Percentiles rank a stretch among this genome's conserved stretches.
Conservation (phyloP, 2,888 invertebrate genomes). For the Anticlea derivata region DNA sequence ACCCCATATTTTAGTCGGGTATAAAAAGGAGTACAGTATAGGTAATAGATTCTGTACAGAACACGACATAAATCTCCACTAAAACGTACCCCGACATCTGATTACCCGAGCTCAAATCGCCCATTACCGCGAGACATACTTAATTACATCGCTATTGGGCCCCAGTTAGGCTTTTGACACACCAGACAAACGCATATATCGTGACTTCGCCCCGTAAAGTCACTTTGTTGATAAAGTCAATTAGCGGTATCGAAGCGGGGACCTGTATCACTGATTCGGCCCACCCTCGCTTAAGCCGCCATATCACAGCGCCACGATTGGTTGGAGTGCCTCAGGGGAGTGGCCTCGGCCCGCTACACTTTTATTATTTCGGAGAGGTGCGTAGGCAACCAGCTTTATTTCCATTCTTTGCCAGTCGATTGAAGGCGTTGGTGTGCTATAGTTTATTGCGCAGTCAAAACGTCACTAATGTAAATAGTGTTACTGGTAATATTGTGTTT, state of each 20-base stretch:
- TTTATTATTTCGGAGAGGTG: constrained; percentile 71
- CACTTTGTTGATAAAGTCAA: constrained; percentile 84
- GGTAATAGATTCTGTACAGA: not conserved
- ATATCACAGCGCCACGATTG: constrained; percentile 66
- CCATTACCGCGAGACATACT: constrained; percentile 70
- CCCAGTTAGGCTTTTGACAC: constrained; percentile 81
- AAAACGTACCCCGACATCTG: constrained; percentile 27
- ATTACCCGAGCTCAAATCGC: constrained; percentile 60
- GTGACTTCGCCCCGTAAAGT: constrained; percentile 82
- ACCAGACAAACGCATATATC: constrained; percentile 81
- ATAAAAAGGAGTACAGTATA: no score
- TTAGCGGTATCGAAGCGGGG: constrained; percentile 81
- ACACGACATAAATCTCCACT: constrained; percentile 22
- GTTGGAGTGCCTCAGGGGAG: constrained; percentile 71
- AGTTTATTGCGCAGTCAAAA: constrained; percentile 74
- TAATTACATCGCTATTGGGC: constrained; percentile 75
- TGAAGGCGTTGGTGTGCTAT: constrained; percentile 80
- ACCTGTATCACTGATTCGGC: constrained; percentile 77
- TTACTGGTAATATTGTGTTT: constrained; percentile 64
- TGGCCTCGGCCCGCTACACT: constrained; percentile 68
- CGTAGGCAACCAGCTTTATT: constrained; percentile 79
- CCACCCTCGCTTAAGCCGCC: constrained; percentile 69
- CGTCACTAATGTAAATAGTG: constrained; percentile 72
- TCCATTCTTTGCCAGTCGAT: constrained; percentile 79
- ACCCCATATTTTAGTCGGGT: no score